Evolutionary conservation across 2,888 invertebrate species (phyloP).

Genomic region (Creontiades dilutus): DNA sequence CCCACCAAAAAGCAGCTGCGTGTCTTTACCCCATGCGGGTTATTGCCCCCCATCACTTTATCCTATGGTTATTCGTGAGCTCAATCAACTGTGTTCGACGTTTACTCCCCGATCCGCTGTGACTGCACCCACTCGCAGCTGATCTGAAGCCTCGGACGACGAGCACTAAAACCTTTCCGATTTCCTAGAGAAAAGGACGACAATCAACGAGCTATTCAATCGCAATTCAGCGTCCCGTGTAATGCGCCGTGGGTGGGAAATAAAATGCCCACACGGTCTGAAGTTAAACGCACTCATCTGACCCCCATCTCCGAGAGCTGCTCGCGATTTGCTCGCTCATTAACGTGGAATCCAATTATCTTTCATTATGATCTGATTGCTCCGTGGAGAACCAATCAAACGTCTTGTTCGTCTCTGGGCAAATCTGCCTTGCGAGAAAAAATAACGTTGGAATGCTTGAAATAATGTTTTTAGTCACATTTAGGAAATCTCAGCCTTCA

Average conservation of each 20-base stretch:
- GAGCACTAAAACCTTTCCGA: background rate
- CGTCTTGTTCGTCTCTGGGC: background rate
- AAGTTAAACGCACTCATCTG: conserved; percentile 21
- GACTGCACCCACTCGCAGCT: conserved; percentile 5
- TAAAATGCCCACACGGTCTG: background rate
- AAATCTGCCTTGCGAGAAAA: background rate
- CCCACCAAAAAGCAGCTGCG: no score
- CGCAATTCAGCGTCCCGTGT: conserved; percentile 29
- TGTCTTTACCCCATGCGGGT: no score
- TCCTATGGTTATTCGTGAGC: no score
- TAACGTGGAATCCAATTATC: conserved; percentile 26
- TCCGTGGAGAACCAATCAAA: conserved; percentile 23
- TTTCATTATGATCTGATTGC: conserved; percentile 26
- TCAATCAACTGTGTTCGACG: no score
- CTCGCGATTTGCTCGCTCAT: background rate
- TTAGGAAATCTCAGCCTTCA: no score
- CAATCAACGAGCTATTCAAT: conserved; percentile 16
- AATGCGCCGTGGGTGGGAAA: conserved; percentile 19
- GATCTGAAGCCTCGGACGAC: background rate
- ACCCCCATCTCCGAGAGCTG: conserved; percentile 14
- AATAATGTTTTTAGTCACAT: background rate
- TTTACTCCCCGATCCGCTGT: background rate
- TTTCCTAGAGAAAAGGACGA: conserved; percentile 32
- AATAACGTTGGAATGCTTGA: background rate
- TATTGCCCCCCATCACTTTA: no score